Base-by-base conservation (phyloP, 2,113 vertebrate genomes). In the Lophotis ruficrista region DNA sequence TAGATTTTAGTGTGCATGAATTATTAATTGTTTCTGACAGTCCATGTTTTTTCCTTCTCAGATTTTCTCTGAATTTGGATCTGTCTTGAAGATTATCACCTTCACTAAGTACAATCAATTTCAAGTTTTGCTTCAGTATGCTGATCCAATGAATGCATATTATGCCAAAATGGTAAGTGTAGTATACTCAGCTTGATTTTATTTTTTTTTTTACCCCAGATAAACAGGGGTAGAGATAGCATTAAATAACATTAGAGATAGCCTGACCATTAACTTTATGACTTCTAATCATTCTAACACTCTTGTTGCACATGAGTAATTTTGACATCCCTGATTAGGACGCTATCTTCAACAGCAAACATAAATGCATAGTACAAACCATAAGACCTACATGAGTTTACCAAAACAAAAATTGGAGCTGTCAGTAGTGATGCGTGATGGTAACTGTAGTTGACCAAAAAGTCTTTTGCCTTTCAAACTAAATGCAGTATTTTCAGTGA, bases 41-140 rank as follows among this genome's bases (percentile, higher is more conserved):
- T 27, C 38, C 5, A 2, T 83, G 27, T 75, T 77, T 89, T 54
- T 87, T 56, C 14, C 28, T 60, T 96, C 77, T 73, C 85, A 99
- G 99, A 96, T 99, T 96, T 99, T 99, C 96, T 99, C 98, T 81
- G 98, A 97, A 95, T 99, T 98, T 98, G 99, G 99, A 87, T 95
- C 95, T 12, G 98, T 99, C 47, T 92, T 99, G 97, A 99, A 98
- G 98, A 99, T 99, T 95, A 96, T 99, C 87, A 99, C 93, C 33
- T 99, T 99, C 95, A 98, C 94, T 90, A 99, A 97, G 97, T 98
- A 98, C 95, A 98, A 98, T 96, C 97, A 98, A 4, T 98, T 99
- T 89, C 99, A 99, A 93, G 98, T 98, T 86, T 97, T 99, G 97
- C 97, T 99, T 47, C 98, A 99, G 47, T 99, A 98, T 98, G 95